Percentiles rank a stretch among this genome's conserved stretches.
These are phyloP conservation scores for Cheilosia vulpina DNA, from an alignment of 2,888 invertebrate species.

Conservation along the genomic window DNA sequence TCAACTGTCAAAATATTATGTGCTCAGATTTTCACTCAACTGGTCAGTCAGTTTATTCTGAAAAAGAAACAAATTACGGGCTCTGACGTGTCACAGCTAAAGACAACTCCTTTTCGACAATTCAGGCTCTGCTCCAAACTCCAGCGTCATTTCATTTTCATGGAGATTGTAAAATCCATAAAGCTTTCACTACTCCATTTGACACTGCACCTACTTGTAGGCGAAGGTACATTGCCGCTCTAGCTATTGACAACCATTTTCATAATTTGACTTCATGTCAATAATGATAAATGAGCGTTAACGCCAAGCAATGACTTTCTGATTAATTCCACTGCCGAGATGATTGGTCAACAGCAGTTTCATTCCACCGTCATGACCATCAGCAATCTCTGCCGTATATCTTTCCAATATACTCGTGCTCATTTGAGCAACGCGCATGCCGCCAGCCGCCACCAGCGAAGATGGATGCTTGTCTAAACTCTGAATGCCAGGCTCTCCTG, in stretches of 20 bases:
- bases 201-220: background rate
- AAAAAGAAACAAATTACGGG: too few species aligned
- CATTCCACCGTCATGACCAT: conserved; percentile 16
- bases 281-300: conserved; percentile 28
- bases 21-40: too few species aligned
- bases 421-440: conserved; percentile 39
- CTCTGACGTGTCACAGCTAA: too few species aligned
- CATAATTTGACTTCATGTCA: conserved; percentile 28
- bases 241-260: background rate
- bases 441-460: background rate
- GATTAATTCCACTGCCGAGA: conserved; percentile 8
- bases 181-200: background rate
- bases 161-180: too few species aligned
- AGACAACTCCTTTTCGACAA: too few species aligned
- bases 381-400: background rate
- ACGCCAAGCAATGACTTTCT: background rate
- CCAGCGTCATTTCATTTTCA: too few species aligned
- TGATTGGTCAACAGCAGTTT: conserved; percentile 23
- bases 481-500: background rate
- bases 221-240: background rate
- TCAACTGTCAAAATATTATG: too few species aligned
- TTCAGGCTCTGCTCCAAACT: too few species aligned
- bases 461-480: background rate
- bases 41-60: too few species aligned
- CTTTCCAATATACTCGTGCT: conserved; percentile 10